Percentiles rank a stretch among this genome's conserved stretches.
These are phyloP conservation scores for Heterochromis multidens DNA, from an alignment of 2,113 vertebrate genomes.

Conservation along the genomic window DNA sequence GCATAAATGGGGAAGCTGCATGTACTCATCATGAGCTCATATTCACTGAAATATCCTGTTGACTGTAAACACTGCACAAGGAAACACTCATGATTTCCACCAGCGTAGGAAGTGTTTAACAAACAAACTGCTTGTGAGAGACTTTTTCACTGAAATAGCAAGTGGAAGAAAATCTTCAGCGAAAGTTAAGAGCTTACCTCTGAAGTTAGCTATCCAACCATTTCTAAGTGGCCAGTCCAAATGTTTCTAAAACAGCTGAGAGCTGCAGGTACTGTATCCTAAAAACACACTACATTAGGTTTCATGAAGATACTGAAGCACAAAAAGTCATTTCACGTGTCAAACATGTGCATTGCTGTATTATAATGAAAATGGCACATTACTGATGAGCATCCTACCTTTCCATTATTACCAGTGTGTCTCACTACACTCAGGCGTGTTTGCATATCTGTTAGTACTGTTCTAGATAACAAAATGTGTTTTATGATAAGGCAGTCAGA, in stretches of 20 bases:
- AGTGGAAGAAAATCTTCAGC: not conserved
- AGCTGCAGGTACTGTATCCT: not conserved
- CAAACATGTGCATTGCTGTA: not conserved
- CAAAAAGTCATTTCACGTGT: not conserved
- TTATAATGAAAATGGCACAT: not conserved
- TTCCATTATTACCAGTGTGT: not conserved
- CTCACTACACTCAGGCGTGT: not conserved
- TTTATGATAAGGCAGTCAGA: not conserved
- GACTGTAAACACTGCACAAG: conserved; percentile 13
- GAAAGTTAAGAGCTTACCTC: not conserved
- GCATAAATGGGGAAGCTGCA: not conserved
- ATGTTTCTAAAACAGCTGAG: conserved; percentile 4
- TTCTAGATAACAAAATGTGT: not conserved
- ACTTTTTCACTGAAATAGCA: not conserved
- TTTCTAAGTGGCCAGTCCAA: not conserved
- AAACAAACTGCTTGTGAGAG: not conserved
- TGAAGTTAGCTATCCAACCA: not conserved
- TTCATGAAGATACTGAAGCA: not conserved
- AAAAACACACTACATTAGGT: not conserved
- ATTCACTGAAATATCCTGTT: not conserved
- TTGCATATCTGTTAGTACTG: not conserved
- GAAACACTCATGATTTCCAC: not conserved
- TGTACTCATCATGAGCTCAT: not conserved
- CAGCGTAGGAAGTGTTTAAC: not conserved
- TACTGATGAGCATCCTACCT: not conserved